Evolutionary conservation across 2,113 vertebrate genomes (phyloP), one percentile per base, ranked within the genome.

Genomic region (Barbus barbus): DNA sequence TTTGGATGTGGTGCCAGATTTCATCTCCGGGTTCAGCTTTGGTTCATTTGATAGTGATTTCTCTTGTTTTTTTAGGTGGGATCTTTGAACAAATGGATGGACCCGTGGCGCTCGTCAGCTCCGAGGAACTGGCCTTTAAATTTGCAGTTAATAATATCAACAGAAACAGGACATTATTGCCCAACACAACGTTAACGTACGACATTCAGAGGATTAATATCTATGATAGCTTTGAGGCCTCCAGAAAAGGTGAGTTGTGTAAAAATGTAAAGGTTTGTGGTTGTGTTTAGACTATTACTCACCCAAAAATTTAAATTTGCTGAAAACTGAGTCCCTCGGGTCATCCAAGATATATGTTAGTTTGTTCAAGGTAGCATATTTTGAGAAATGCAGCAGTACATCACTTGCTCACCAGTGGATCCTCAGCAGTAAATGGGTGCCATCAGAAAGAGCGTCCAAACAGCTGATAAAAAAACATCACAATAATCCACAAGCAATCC

Each of bases 191-290:
- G 9, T 89, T 99, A 65, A 99, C 98, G 46, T 99, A 99, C 1
- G 98, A 99, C 93, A 99, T 99, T 90, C 98, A 99, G 94, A 96
- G 98, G 95, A 99, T 99, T 92, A 98, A 99, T 91, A 98, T 99
- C 93, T 98, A 98, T 0, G 98, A 99, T 94, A 99, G 98, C 92
- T 99, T 99, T 86, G 98, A 99, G 91, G 98, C 98, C 0, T 99
- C 98, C 6, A 96, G 98, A 87, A 99, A 99, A 96, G 98, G 98
- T 99, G 90, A 95, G 95, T 92, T 9, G 18, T 75, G 36, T 65
- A 20, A 46, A 18, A 60, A 28, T 24, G 16, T 24, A 48, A 77
- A 65, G 78, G 88, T 56, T 4, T 20, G 41, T 11, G 18, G 63
- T 11, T 18, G 26, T n/a, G 33, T 28, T 84, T 48, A 44, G 26